Base-by-base conservation (phyloP, 1,140 invertebrate genomes). In the Drosophila mauritiana region DNA sequence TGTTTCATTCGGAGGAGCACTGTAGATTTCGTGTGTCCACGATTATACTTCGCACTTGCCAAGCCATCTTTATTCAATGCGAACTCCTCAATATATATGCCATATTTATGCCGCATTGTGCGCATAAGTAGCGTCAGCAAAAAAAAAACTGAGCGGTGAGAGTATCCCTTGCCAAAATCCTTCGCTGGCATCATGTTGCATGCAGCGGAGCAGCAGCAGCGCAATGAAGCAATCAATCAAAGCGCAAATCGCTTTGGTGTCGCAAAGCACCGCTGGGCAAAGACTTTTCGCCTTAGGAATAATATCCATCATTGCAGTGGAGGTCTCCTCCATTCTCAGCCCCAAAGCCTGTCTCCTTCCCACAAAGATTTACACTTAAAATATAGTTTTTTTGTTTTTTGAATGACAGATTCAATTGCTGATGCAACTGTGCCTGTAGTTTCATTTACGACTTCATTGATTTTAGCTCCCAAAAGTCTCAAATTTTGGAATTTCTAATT, bases 221-320 rank as follows among this genome's bases (percentile, higher is more conserved):
- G 79, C 70, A 89, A 84, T 84, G 77, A 74, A 61, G 84, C 84
- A 89, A 89, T 89, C 84, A 89, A 89, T 89, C 84, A 89, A 75
- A 45, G 73, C 53, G 58, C 55, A 89, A 89, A 89, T 89, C 76
- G 84, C 84, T 89, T 89, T 89, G 84, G 84, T 89, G 84, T 89
- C 77, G 84, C 84, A 84, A 80, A 80, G 84, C 84, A 84, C 84
- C 80, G 84, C 84, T 89, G 84, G 84, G 84, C 84, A 65, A 89
- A 89, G 84, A 80, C 80, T 89, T 89, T 89, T 90, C 84, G 84
- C 85, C 80, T 89, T 89, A 89, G 77, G 80, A 83, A 88, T 89
- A 89, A 80, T 89, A 89, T 89, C 62, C 84, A 89, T 89, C 84
- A 89, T 89, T 88, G 84, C 84, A 80, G 77, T 78, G 55, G 57